A percentile compares a stretch with the other conserved stretches of the same genome.
These are phyloP conservation scores for Noctua janthina DNA, from an alignment of 2,888 invertebrate species.

Conservation along the genomic window DNA sequence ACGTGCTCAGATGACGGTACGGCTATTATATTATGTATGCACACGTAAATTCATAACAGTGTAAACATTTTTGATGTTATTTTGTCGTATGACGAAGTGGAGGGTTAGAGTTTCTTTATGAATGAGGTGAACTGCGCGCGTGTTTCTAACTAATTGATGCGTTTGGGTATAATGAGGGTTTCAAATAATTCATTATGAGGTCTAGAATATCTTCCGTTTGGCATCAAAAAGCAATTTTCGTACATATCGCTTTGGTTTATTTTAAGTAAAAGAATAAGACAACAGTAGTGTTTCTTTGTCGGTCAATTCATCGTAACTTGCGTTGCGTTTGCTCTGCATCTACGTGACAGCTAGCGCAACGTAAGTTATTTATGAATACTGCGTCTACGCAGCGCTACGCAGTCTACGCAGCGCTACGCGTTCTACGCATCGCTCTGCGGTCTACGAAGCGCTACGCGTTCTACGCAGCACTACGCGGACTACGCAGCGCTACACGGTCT, in stretches of 20 bases:
- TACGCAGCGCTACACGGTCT: neutral
- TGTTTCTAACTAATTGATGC: constrained; percentile 27
- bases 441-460: neutral
- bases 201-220: neutral
- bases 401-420: neutral
- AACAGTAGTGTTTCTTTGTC: neutral
- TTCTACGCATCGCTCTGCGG: constrained; percentile 2
- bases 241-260: neutral
- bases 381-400: neutral
- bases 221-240: neutral
- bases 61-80: constrained; percentile 45
- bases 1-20: constrained; percentile 24
- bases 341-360: neutral
- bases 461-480: neutral
- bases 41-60: constrained; percentile 55
- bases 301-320: neutral
- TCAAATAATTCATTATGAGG: neutral
- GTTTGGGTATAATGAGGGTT: constrained; percentile 1
- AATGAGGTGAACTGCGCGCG: neutral
- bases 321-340: neutral
- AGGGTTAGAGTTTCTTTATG: constrained; percentile 3
- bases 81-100: constrained; percentile 19
- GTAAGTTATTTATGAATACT: neutral
- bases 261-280: neutral
- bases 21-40: constrained; percentile 50